These are phyloP conservation scores for Gymnocypris eckloni DNA, from an alignment of 2,797 vertebrate species.

Conservation along the genomic window DNA sequence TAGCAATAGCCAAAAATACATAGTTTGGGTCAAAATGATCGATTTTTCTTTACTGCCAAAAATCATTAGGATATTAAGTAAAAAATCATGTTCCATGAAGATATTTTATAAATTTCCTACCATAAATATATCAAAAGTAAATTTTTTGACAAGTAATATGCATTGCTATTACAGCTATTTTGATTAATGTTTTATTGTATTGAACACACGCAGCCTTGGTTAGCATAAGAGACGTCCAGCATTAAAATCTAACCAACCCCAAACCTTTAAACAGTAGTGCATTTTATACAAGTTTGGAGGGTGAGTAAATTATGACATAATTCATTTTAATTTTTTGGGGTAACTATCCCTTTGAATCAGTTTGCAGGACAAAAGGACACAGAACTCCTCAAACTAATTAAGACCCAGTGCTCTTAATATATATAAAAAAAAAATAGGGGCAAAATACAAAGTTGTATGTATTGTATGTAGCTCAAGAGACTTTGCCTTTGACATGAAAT, in stretches of 20 bases:
- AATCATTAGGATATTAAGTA: too few relatives aligned
- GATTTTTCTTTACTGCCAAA: too few relatives aligned
- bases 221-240: background rate
- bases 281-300: background rate
- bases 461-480: constrained; percentile 54
- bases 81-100: too few relatives aligned
- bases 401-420: constrained; percentile 56
- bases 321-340: background rate
- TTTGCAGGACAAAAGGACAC: constrained; percentile 22
- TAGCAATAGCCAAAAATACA: too few relatives aligned
- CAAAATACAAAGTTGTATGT: constrained; percentile 45
- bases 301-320: background rate
- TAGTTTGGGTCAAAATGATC: too few relatives aligned
- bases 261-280: background rate
- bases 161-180: background rate
- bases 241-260: background rate
- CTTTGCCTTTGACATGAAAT: constrained; percentile 56
- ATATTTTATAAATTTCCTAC: too few relatives aligned
- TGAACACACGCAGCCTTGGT: background rate
- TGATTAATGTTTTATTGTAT: background rate
- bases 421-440: constrained; percentile 15
- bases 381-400: constrained; percentile 47
- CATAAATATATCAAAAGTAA: too few relatives aligned
- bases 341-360: background rate
- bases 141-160: too few relatives aligned